A percentile compares a stretch with the other conserved stretches of the same genome.
Evolutionary conservation across 2,888 invertebrate species (phyloP).

Genomic region (Eulithis prunata): DNA sequence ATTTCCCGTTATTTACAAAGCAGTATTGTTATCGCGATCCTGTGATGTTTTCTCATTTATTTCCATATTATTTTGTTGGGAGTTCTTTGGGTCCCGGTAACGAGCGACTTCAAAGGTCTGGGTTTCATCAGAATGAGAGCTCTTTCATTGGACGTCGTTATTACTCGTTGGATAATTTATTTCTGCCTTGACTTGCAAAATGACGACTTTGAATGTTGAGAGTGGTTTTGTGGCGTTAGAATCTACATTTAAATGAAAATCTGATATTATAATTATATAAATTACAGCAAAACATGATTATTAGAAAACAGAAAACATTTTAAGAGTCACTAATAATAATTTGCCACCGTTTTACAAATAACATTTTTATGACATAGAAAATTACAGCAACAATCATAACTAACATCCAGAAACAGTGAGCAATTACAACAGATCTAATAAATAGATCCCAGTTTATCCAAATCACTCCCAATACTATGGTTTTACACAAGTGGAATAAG

Average conservation of each 20-base stretch:
- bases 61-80: constrained; percentile 76
- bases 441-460: too few species aligned
- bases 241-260: constrained; percentile 14
- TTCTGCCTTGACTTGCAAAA: constrained; percentile 43
- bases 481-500: too few species aligned
- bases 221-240: constrained; percentile 13
- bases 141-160: constrained; percentile 72
- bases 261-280: not conserved
- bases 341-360: too few species aligned
- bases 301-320: too few species aligned
- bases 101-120: constrained; percentile 55
- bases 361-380: too few species aligned
- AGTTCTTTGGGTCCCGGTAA: constrained; percentile 38
- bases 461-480: too few species aligned
- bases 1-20: constrained; percentile 53
- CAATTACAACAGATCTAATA: too few species aligned
- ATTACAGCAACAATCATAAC: too few species aligned
- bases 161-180: constrained; percentile 66
- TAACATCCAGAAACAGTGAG: too few species aligned
- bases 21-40: constrained; percentile 54
- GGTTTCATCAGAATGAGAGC: constrained; percentile 58
- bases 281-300: too few species aligned
- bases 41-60: constrained; percentile 71
- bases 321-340: too few species aligned
- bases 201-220: constrained; percentile 32